Base-by-base conservation (phyloP, 2,888 invertebrate species). In the Harpalus rubripes region DNA sequence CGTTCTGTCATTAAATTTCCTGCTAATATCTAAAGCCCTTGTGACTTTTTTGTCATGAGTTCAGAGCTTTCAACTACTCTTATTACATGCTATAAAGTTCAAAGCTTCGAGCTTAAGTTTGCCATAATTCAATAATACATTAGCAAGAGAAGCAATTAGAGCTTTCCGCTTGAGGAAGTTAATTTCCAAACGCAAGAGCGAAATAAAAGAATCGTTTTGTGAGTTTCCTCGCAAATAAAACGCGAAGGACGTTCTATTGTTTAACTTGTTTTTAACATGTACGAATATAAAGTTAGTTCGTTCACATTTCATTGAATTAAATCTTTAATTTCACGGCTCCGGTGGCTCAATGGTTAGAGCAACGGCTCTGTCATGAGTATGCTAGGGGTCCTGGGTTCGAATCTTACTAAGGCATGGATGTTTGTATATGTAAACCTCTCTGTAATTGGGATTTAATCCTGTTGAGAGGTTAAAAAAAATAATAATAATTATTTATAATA, bases 111-210 rank as follows among this genome's bases (percentile, higher is more conserved):
- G 22, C 61, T 81, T 65, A 81, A 81, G 44, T 81, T 81, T 26
- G 81, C 52, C 56, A 81, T 81, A 81, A 81, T 81, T 81, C 81
- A 81, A 81, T 81, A 81, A 81, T 81, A 81, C 68, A 81, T 81
- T 81, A 81, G 68, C 56, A 65, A 61, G 72, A 41, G 52, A 58
- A 56, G 56, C 72, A 81, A 81, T 81, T 81, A 81, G 52, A 44
- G 39, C 65, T 61, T 81, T 65, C 44, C 39, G 81, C 81, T 63
- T 61, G 65, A 52, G 68, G 22, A 58, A 81, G 68, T 81, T 81
- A 81, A 81, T 81, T 81, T 72, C 56, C 81, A 61, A 39, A 52
- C 52, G 22, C 22, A 10, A n/a, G 56, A 52, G 32, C 32, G 41
- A 52, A 78, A 78, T 58, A 32, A 78, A 78, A 78, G 58, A 58